Conservation (phyloP, 2,888 invertebrate genomes). For the Coleophora deauratella region DNA sequence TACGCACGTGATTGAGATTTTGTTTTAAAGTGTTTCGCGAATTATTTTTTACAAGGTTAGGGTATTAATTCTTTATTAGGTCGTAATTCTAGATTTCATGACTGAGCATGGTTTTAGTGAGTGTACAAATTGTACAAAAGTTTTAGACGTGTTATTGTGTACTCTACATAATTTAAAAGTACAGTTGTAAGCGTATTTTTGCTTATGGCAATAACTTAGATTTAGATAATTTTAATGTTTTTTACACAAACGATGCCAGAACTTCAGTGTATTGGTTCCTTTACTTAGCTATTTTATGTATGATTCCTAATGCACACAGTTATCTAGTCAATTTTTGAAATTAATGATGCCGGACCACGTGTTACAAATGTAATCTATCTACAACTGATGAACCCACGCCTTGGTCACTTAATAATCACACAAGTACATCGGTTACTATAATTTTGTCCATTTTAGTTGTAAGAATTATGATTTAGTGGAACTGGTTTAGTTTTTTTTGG, state of each 20-base stretch:
- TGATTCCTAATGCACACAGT: conserved; percentile 71
- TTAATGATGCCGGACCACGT: conserved; percentile 60
- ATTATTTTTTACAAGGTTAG: conserved; percentile 33
- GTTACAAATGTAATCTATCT: conserved; percentile 32
- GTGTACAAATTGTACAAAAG: conserved; percentile 68
- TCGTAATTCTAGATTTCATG: conserved; percentile 41
- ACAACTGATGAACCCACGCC: too few relatives aligned
- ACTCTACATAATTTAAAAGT: conserved; percentile 65
- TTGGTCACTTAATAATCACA: conserved; percentile 32
- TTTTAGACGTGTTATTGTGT: conserved; percentile 56
- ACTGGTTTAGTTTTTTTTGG: conserved; percentile 54
- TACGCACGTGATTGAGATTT: conserved; percentile 40
- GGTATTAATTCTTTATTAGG: conserved; percentile 33
- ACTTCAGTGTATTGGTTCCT: conserved; percentile 69
- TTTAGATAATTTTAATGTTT: conserved; percentile 53
- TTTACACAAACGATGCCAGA: conserved; percentile 59
- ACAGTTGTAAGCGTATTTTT: conserved; percentile 56
- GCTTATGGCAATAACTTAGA: conserved; percentile 62
- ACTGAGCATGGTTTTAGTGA: conserved; percentile 51
- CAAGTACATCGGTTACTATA: conserved; percentile 52
- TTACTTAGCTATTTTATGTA: conserved; percentile 67
- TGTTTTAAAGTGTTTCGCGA: conserved; percentile 28
- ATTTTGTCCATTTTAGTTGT: conserved; percentile 64
- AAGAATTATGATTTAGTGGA: conserved; percentile 49
- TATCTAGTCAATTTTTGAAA: conserved; percentile 74